Evolutionary conservation across 2,797 vertebrate species (phyloP).

Genomic region (Poecilia wingei): DNA sequence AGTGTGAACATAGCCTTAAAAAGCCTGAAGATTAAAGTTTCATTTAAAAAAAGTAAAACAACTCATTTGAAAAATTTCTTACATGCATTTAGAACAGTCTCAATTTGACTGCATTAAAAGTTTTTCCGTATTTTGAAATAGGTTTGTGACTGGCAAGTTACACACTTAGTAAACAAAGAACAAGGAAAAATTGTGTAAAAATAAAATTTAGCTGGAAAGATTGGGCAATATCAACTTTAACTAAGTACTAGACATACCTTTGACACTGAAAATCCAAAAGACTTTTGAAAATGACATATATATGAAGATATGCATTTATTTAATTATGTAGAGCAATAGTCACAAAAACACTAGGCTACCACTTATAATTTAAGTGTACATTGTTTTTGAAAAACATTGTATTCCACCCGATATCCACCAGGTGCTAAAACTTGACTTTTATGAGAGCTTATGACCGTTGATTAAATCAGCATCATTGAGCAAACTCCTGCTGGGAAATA

Average conservation of each 20-base stretch:
- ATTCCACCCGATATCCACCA: background rate
- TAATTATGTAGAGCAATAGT: background rate
- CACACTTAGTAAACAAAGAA: background rate
- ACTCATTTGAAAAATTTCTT: background rate
- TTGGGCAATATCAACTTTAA: background rate
- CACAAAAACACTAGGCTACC: background rate
- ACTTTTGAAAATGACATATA: too few relatives aligned
- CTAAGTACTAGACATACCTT: background rate
- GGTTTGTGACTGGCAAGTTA: background rate
- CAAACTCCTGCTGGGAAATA: background rate
- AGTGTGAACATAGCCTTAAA: too few relatives aligned
- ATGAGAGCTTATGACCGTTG: background rate
- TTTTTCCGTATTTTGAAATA: background rate
- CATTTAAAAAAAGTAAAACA: background rate
- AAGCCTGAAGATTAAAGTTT: background rate
- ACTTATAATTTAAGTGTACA: background rate
- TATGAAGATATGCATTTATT: background rate
- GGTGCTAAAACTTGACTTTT: background rate
- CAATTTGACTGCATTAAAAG: background rate
- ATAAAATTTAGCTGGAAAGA: background rate
- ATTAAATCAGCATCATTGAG: background rate
- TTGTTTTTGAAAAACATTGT: background rate
- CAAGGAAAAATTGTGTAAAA: background rate
- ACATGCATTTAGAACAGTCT: background rate
- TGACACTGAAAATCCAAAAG: background rate